Conservation (phyloP, 2,113 vertebrate genomes). For the Panurus biarmicus region DNA sequence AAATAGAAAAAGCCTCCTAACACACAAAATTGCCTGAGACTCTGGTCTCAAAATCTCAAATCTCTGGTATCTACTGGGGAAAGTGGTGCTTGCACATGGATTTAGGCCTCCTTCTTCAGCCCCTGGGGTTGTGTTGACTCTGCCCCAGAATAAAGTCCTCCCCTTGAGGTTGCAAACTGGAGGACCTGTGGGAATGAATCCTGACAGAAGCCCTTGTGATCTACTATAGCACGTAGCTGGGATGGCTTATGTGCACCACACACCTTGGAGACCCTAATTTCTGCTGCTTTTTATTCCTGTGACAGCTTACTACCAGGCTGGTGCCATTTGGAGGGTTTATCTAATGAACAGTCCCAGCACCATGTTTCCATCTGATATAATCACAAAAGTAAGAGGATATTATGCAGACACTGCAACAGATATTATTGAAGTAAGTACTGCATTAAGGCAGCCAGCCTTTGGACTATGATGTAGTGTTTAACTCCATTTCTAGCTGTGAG, state of each 20-base stretch:
- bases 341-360: conserved; percentile 77
- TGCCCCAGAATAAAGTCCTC: not conserved
- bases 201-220: not conserved
- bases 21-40: not conserved
- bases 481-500: not conserved
- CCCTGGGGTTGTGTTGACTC: not conserved
- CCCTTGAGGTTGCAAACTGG: not conserved
- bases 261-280: not conserved
- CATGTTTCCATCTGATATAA: conserved; percentile 71
- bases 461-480: not conserved
- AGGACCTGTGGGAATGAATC: not conserved
- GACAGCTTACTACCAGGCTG: conserved; percentile 70
- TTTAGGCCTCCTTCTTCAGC: not conserved
- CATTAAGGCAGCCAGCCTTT: not conserved
- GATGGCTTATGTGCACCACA: not conserved
- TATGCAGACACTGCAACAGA: conserved; percentile 73
- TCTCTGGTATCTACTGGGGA: not conserved
- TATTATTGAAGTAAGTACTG: conserved; percentile 76
- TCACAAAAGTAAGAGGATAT: conserved; percentile 75
- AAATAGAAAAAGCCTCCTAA: not conserved
- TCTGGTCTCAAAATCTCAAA: too few relatives aligned
- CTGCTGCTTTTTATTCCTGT: not conserved
- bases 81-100: not conserved
- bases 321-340: conserved; percentile 74
- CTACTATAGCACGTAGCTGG: not conserved